Evolutionary conservation across 2,113 vertebrate species (phyloP), one percentile per base, ranked within the genome.

Genomic region (Symphodus melops): DNA sequence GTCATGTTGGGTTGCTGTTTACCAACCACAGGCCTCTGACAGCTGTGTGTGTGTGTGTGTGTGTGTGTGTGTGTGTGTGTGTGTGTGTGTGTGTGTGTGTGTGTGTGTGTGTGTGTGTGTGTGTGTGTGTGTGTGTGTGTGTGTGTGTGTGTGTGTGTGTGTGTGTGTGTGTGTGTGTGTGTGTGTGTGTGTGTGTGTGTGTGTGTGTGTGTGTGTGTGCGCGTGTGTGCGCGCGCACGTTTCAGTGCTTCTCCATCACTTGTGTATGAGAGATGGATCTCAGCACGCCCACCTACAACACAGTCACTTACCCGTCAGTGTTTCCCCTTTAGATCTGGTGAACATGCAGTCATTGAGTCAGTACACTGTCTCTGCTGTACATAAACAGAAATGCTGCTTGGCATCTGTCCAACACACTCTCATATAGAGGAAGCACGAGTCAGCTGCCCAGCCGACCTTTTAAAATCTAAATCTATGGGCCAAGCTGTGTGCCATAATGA

Each of bases 1-100:
- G 72, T 86, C 86, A 83, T 72, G 69, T 84, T 76, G 60, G 48
- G 17, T 62, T 67, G 42, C 36, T 75, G 63, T 84, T 83, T 75
- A 65, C 25, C 25, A 28, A 81, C 73, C 79, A 37, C 57, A 51
- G 49, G 39, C 60, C 39, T 60, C 1, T 75, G 67, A 70, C 56
- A 11, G 51, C 57, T 10, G 39, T 25, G 64, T 61, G 58, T 42
- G 56, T 74, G 36, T 54, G 73, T 62, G 39, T 61, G 52, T 41
- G 11, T 53, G 54, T 52, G 67, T 33, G 28, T 33, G 41, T 59
- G 8, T 60, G 25, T 75, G 25, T 39, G 21, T 51, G 42, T 44
- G 42, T 44, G 42, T 44, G 42, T 28, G 28, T 28, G 28, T 10
- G 39, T 25, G 64, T 61, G 58, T 48, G 56, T 10, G 39, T 25